Evolutionary conservation across 2,113 vertebrate species (phyloP).

Genomic region (Chunga burmeisteri): DNA sequence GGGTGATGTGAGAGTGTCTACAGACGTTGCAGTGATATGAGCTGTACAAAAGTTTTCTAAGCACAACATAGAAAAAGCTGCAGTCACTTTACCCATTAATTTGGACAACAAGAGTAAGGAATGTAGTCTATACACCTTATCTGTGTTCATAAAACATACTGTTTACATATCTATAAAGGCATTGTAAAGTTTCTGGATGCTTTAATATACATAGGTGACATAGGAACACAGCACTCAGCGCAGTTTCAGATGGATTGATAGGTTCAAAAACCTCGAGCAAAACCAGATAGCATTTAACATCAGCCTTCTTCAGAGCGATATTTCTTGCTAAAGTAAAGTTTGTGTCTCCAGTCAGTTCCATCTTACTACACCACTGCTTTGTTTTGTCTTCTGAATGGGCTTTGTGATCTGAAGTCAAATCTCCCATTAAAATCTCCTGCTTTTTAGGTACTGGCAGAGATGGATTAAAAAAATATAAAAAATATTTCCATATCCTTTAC

Average conservation of each 20-base stretch:
- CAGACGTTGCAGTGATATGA: background rate
- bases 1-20: background rate
- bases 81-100: background rate
- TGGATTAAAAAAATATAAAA: background rate
- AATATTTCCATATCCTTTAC: background rate
- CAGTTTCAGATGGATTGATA: background rate
- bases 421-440: background rate
- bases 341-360: background rate
- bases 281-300: background rate
- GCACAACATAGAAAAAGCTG: background rate
- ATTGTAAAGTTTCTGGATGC: background rate
- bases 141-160: background rate
- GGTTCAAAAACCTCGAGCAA: background rate
- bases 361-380: background rate
- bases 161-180: background rate
- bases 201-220: background rate
- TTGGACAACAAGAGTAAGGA: background rate
- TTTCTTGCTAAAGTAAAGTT: background rate
- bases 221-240: background rate
- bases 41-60: background rate
- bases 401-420: background rate
- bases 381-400: background rate
- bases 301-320: background rate
- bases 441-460: background rate
- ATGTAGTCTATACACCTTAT: background rate